Evolutionary conservation across 2,888 invertebrate species (phyloP), one percentile per base, ranked within the genome.

Genomic region (Clostera curtula): DNA sequence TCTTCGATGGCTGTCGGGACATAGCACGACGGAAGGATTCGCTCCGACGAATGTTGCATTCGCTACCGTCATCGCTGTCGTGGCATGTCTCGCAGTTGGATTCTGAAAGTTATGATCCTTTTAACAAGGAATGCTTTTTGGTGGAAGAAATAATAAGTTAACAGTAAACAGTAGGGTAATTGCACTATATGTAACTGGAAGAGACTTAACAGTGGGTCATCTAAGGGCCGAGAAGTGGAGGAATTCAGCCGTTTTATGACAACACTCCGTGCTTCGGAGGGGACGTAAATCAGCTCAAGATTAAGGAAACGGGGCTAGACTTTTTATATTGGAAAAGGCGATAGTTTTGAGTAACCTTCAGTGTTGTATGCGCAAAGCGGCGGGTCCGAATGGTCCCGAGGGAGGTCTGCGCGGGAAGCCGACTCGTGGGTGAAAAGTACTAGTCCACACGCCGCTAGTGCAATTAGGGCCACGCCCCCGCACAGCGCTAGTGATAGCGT

Each of bases 1-100:
- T 68, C 36, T 58, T 67, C 0, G 72, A 60, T 0, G 75, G 74
- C 21, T 62, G 64, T 9, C 62, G 48, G 1, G 71, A 49, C 21
- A 79, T 56, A 3, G 82, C 82, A 11, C 70, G 48, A 0, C 73
- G 58, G 47, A 83, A 82, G 1, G 83, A 82, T 1, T 75, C 76
- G 0, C 77, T 73, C 16, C 83, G 68, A 25, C 76, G 46, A 18
- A 80, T 58, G 40, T 79, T 77, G 47, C 70, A 76, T 13, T 82
- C 82, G 56, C 79, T 83, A 5, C 66, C 75, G 24, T 80, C 83
- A 25, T 83, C 83, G 46, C 83, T 83, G 37, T 72, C 80, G 49
- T 74, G 69, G 37, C 51, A 80, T 0, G 74, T 79, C 34, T 80
- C 82, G 53, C 80, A 83, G 44, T 77, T 79, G 3, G 79, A 75